Evolutionary conservation across 1,140 invertebrate genomes (phyloP).

Genomic region (Heliothis virescens): DNA sequence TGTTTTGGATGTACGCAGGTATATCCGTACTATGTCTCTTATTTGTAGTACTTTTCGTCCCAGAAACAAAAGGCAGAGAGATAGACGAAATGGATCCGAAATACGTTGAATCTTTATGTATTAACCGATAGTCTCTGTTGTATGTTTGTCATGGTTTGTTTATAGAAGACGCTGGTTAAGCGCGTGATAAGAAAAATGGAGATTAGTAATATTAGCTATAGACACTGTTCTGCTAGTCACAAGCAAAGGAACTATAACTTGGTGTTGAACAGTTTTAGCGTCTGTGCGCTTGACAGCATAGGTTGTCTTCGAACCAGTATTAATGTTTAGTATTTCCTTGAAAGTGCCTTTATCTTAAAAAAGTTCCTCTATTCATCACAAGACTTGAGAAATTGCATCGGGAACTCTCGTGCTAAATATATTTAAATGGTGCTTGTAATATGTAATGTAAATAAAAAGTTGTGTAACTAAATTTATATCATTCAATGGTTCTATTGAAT

Average conservation of each 20-base stretch:
- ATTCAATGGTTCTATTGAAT: conserved; percentile 31
- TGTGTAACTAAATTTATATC: not conserved
- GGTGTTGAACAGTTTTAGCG: conserved; percentile 33
- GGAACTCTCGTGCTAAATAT: conserved; percentile 31
- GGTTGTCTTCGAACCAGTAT: conserved; percentile 43
- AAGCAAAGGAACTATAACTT: conserved; percentile 40
- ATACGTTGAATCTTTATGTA: conserved; percentile 87
- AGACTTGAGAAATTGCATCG: conserved; percentile 43
- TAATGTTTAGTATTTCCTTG: conserved; percentile 44
- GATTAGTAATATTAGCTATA: not conserved
- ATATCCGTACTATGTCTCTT: conserved; percentile 93
- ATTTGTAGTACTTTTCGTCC: conserved; percentile 94
- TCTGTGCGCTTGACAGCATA: conserved; percentile 15
- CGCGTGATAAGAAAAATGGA: conserved; percentile 1
- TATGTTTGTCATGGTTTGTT: conserved; percentile 48
- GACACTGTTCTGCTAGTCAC: conserved; percentile 44
- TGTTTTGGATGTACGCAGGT: conserved; percentile 96
- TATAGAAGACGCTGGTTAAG: conserved; percentile 52
- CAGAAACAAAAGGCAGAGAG: conserved; percentile 95
- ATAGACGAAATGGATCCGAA: conserved; percentile 95
- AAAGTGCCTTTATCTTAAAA: conserved; percentile 41
- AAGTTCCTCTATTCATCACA: conserved; percentile 38
- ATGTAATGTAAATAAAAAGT: conserved; percentile 38
- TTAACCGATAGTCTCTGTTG: conserved; percentile 79
- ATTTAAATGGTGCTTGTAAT: conserved; percentile 4